phyloP scores from a whole-genome alignment of 1,140 invertebrate species.

The Ganaspis sp. region DNA sequence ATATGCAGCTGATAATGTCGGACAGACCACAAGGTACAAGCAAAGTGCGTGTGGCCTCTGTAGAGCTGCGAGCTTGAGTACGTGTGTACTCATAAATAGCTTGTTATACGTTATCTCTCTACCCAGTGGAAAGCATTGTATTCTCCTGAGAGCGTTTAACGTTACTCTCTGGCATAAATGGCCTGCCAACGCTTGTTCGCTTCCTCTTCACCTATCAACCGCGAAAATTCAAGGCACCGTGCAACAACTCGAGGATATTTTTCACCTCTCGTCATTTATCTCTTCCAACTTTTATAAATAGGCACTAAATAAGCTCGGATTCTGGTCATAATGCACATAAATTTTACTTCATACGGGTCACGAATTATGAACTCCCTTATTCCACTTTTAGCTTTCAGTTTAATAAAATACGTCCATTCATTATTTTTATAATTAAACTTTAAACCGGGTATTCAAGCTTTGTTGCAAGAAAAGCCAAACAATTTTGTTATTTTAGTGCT shows the following conservation, averaged over 20 bases:
- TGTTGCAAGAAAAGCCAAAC: too few relatives aligned
- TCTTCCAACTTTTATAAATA: neutral
- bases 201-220: slow-evolving; percentile 6
- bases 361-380: neutral
- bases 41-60: neutral
- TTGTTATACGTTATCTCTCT: slow-evolving; percentile 6
- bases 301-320: neutral
- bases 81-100: neutral
- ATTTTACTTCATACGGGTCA: neutral
- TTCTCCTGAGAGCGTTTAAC: neutral
- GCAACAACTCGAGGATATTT: neutral
- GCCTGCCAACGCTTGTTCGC: slow-evolving; percentile 14
- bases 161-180: slow-evolving; percentile 23
- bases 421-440: too few relatives aligned
- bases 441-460: too few relatives aligned
- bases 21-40: neutral
- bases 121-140: slow-evolving; percentile 14
- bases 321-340: neutral
- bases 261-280: neutral
- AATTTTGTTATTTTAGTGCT: too few relatives aligned
- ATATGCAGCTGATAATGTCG: neutral
- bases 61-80: neutral
- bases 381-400: neutral
- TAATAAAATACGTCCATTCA: too few relatives aligned
- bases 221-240: slow-evolving; percentile 2